These are phyloP conservation scores for Arizona elegans DNA, from an alignment of 2,113 vertebrate species.

Conservation along the genomic window DNA sequence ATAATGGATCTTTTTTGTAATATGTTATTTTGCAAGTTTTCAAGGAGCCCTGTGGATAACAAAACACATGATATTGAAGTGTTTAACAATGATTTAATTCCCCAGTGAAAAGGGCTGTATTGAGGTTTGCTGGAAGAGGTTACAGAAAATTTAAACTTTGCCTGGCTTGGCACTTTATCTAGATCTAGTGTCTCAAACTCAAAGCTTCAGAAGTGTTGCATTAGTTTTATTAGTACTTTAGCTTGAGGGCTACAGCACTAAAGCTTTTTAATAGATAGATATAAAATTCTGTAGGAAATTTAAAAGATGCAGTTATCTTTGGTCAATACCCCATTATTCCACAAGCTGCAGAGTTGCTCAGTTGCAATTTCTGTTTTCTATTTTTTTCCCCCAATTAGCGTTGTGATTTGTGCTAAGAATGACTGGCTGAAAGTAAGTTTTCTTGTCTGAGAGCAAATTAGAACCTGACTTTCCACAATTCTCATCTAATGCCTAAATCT, in stretches of 20 bases:
- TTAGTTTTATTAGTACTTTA: background rate
- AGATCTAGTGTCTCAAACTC: background rate
- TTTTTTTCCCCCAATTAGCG: background rate
- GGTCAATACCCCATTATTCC: background rate
- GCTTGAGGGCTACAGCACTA: background rate
- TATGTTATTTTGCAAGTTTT: constrained; percentile 1
- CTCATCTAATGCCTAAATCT: background rate
- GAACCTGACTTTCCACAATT: background rate
- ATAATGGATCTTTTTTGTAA: background rate
- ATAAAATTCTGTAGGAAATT: background rate
- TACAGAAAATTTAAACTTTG: background rate
- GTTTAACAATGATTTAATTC: background rate
- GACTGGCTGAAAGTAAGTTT: background rate
- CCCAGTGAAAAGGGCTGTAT: background rate
- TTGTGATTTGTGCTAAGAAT: background rate
- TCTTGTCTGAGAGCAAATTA: background rate
- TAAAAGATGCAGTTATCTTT: background rate
- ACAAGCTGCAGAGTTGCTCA: background rate
- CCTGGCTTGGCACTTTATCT: background rate
- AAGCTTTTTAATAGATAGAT: background rate
- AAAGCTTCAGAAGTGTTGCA: background rate
- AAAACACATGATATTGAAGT: background rate
- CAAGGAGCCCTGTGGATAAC: background rate
- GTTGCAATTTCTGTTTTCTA: background rate
- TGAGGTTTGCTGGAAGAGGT: background rate